phyloP scores from a whole-genome alignment of 1,140 invertebrate species.

The Platorchestia sp. region DNA sequence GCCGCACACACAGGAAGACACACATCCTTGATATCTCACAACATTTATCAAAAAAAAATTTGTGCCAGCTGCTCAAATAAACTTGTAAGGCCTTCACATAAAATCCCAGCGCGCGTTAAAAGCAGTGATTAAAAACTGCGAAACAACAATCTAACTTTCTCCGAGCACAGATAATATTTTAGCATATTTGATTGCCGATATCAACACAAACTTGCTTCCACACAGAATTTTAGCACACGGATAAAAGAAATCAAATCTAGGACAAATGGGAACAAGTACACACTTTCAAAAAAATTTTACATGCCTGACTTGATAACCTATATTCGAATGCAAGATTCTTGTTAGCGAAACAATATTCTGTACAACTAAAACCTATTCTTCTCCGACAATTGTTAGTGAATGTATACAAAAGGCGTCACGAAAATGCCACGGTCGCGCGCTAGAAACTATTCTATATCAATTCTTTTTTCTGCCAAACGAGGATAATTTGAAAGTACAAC shows the following conservation, averaged over 20 bases:
- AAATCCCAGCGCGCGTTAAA: not conserved
- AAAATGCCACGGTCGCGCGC: not conserved
- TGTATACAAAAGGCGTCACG: not conserved
- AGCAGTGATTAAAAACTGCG: not conserved
- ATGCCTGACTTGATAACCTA: not conserved
- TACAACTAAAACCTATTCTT: not conserved
- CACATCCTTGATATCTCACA: not conserved
- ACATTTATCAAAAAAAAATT: not conserved
- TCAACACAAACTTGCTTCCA: not conserved
- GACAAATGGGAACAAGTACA: not conserved
- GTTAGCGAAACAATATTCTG: not conserved
- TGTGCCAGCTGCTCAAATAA: not conserved
- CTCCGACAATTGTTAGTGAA: not conserved
- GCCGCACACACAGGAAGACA: not conserved
- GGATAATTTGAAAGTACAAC: too few species aligned
- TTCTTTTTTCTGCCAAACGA: too few species aligned
- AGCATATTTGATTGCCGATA: not conserved
- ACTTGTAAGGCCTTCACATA: not conserved
- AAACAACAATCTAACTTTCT: not conserved
- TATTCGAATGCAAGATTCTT: not conserved
- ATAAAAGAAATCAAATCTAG: not conserved
- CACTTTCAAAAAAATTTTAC: not conserved
- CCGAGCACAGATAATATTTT: not conserved
- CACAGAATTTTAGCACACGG: not conserved
- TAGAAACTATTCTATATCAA: too few species aligned